Evolutionary conservation across 2,797 vertebrate species (phyloP), one percentile per base, ranked within the genome.

Genomic region (Apogon talboti): DNA sequence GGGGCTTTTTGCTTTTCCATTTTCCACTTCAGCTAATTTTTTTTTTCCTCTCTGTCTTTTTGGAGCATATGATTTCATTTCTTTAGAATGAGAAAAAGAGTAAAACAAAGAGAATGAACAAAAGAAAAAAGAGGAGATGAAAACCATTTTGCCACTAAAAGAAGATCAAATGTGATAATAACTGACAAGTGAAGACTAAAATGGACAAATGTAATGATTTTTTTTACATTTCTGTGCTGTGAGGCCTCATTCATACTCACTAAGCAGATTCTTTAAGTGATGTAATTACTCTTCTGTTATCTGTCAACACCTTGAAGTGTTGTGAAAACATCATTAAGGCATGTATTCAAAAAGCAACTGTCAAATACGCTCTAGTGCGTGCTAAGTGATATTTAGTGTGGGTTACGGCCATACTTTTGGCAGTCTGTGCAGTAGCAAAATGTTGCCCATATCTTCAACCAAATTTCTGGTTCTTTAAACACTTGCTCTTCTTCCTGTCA

Each of bases 221-320:
- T 28, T 28, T 28, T 28, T 28, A 28, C 24, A 18, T 30, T 52
- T 41, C 35, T 15, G 4, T 43, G 21, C 16, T 66, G 43, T 58
- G 48, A 67, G 9, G n/a, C 51, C 49, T 47, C 24, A 40, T 21
- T 51, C 7, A 58, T 56, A 62, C 62, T 12, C 6, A 37, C 14
- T 12, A 37, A 55, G 41, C 48, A 52, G 12, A 33, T 38, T 53
- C 46, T 52, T 53, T 45, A 60, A 57, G 13, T 65, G n/a, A 58
- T 61, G 40, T 57, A 53, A 68, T 50, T 67, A 37, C 68, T 40
- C 28, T 64, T 66, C 15, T 63, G 46, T 41, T 54, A 61, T 56
- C 55, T 70, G 65, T 83, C 78, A 79, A 72, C 48, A 74, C 58
- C 15, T 28, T 51, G 11, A 49, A 43, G 37, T 64, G 33, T 54